Percentiles rank a stretch among this genome's conserved stretches.
Evolutionary conservation across 1,140 invertebrate genomes (phyloP).

Genomic region (Musca domestica): DNA sequence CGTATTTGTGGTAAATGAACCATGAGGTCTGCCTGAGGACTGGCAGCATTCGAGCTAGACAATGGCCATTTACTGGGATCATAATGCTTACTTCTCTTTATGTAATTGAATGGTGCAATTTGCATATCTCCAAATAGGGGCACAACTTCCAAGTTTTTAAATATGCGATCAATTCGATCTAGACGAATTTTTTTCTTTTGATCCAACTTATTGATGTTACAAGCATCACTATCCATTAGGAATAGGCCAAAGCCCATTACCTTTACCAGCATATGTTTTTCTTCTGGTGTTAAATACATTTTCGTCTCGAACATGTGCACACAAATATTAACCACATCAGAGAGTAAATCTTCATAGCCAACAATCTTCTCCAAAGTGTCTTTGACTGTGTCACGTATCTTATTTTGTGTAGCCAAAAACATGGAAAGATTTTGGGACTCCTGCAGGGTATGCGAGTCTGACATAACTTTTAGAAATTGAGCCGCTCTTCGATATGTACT

Average conservation of each 20-base stretch:
- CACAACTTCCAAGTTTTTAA: conserved; percentile 98
- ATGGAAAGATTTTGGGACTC: conserved; percentile 99
- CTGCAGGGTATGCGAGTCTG: conserved; percentile 92
- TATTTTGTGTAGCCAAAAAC: conserved; percentile 98
- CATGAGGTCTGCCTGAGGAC: conserved; percentile 94
- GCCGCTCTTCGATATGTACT: conserved; percentile 96
- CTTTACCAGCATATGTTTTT: conserved; percentile 99
- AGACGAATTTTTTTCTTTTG: conserved; percentile 96
- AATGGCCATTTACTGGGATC: conserved; percentile 91
- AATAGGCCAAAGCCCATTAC: conserved; percentile 98
- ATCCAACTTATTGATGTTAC: conserved; percentile 96
- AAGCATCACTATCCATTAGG: conserved; percentile 91
- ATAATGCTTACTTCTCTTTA: conserved; percentile 92
- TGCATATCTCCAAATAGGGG: conserved; percentile 99
- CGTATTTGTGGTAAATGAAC: conserved; percentile 92
- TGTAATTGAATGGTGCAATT: conserved; percentile 98
- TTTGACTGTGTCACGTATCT: conserved; percentile 94
- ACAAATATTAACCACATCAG: conserved; percentile 96
- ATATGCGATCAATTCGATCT: conserved; percentile 94
- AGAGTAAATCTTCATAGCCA: conserved; percentile 92
- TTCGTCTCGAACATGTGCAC: conserved; percentile 97
- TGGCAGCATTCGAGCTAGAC: conserved; percentile 73
- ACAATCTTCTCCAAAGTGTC: conserved; percentile 86
- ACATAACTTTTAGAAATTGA: conserved; percentile 93
- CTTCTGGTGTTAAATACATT: conserved; percentile 95